Conservation (phyloP, 1,140 invertebrate species). For the Drosophila kohkoa region DNA sequence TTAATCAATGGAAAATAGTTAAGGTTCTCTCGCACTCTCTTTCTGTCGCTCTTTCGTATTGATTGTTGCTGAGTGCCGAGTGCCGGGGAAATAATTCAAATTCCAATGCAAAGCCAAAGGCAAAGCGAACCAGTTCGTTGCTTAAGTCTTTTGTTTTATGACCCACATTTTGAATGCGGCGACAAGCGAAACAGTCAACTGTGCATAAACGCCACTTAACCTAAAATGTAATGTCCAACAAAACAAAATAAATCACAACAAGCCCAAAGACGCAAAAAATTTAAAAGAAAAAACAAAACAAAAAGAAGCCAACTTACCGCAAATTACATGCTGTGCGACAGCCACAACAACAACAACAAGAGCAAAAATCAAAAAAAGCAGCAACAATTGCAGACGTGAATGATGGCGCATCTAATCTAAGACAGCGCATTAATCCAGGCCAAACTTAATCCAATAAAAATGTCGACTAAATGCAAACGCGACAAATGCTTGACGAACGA, state of each 20-base stretch:
- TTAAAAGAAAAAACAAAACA: background rate
- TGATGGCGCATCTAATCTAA: slow-evolving; percentile 72
- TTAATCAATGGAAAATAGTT: slow-evolving; percentile 76
- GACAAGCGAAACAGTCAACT: slow-evolving; percentile 53
- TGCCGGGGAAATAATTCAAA: slow-evolving; percentile 60
- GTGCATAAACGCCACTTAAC: slow-evolving; percentile 68
- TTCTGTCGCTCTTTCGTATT: slow-evolving; percentile 8
- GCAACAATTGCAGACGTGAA: slow-evolving; percentile 49
- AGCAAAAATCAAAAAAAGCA: background rate
- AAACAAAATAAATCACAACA: slow-evolving; percentile 72
- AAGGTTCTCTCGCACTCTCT: slow-evolving; percentile 22
- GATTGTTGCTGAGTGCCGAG: slow-evolving; percentile 16
- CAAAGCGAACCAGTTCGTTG: slow-evolving; percentile 73
- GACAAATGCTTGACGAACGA: slow-evolving; percentile 77
- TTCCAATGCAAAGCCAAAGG: slow-evolving; percentile 52
- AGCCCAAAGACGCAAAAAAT: slow-evolving; percentile 49
- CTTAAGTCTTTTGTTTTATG: slow-evolving; percentile 72
- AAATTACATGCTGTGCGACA: slow-evolving; percentile 71
- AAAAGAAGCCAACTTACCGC: slow-evolving; percentile 52
- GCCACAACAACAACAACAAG: slow-evolving; percentile 23
- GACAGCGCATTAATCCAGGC: slow-evolving; percentile 67
- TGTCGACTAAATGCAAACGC: slow-evolving; percentile 73
- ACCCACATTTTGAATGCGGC: slow-evolving; percentile 44
- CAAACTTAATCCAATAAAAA: slow-evolving; percentile 79
- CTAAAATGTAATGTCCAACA: slow-evolving; percentile 63